These are phyloP conservation scores for Torymus auratus DNA, from an alignment of 2,888 invertebrate genomes.

Conservation along the genomic window DNA sequence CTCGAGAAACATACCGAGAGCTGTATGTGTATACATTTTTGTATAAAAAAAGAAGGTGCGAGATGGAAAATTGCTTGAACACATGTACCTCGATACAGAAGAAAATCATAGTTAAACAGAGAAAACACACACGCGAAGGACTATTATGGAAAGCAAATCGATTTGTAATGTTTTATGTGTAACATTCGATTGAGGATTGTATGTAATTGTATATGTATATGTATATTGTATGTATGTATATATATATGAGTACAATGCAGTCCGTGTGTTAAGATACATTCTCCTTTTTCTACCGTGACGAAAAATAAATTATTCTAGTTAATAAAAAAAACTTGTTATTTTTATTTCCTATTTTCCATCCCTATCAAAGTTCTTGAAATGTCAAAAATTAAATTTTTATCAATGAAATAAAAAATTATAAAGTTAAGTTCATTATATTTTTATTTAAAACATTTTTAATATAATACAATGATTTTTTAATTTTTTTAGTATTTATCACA, in stretches of 20 bases:
- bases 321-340: constrained; percentile 68
- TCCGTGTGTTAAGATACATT: constrained; percentile 76
- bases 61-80: constrained; percentile 56
- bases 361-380: no score
- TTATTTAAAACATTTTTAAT: neutral
- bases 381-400: no score
- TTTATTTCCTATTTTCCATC: constrained; percentile 15
- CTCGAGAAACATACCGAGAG: constrained; percentile 43
- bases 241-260: constrained; percentile 75
- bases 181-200: constrained; percentile 76
- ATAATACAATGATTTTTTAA: no score
- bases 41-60: constrained; percentile 49
- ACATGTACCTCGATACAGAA: constrained; percentile 60
- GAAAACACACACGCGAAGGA: constrained; percentile 63
- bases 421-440: neutral
- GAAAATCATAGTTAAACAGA: constrained; percentile 55
- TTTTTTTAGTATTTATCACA: neutral
- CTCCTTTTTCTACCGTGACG: constrained; percentile 77
- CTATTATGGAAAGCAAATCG: constrained; percentile 66
- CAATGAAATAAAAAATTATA: neutral
- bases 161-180: constrained; percentile 75
- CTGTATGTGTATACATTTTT: constrained; percentile 48
- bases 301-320: constrained; percentile 77
- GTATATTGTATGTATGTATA: constrained; percentile 61
- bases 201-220: constrained; percentile 69